Evolutionary conservation across 2,797 vertebrate species (phyloP).

Genomic region (Oophaga sylvatica): DNA sequence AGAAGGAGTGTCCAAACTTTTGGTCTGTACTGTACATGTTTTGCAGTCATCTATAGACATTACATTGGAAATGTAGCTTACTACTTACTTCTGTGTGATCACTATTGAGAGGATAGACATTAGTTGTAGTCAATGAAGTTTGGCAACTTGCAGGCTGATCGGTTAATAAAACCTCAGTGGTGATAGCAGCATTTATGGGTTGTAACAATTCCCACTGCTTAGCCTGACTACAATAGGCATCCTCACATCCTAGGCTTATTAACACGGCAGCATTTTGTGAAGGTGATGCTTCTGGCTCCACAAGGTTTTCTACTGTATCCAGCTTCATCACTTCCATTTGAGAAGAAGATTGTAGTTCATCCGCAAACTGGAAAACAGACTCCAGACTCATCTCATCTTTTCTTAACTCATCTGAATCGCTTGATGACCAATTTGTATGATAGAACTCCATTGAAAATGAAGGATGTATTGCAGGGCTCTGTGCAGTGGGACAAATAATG

Average conservation of each 20-base stretch:
- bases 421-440: slow-evolving; percentile 67
- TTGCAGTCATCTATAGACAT: neutral
- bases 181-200: slow-evolving; percentile 68
- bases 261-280: slow-evolving; percentile 28
- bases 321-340: slow-evolving; percentile 71
- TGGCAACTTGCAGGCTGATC: slow-evolving; percentile 66
- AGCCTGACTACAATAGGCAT: slow-evolving; percentile 62
- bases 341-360: slow-evolving; percentile 73
- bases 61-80: neutral
- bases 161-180: slow-evolving; percentile 66
- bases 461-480: slow-evolving; percentile 72
- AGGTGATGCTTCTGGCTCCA: slow-evolving; percentile 63
- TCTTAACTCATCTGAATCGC: slow-evolving; percentile 69
- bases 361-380: slow-evolving; percentile 77
- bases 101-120: slow-evolving; percentile 65
- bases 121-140: slow-evolving; percentile 67
- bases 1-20: too few relatives aligned
- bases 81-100: slow-evolving; percentile 61
- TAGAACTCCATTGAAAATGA: slow-evolving; percentile 72
- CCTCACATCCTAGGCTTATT: slow-evolving; percentile 11
- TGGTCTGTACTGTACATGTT: neutral
- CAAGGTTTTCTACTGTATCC: slow-evolving; percentile 70
- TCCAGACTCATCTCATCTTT: slow-evolving; percentile 76
- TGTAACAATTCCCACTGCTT: slow-evolving; percentile 68
- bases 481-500: slow-evolving; percentile 24